A percentile compares a stretch with the other conserved stretches of the same genome.
Conservation (phyloP, 2,797 vertebrate species). For the Eulemur mongoz region DNA sequence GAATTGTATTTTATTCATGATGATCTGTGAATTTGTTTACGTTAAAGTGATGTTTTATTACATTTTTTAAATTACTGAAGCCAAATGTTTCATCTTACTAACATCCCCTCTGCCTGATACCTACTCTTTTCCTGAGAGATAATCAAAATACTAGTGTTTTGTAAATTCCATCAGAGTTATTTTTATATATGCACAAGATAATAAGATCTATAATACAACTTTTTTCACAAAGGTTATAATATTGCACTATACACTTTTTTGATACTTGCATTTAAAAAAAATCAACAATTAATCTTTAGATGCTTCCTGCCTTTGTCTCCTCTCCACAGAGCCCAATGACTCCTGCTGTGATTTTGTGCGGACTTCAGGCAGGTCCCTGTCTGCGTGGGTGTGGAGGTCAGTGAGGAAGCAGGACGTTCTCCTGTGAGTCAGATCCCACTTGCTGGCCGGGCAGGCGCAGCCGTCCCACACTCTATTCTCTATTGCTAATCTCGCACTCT, state of each 20-base stretch:
- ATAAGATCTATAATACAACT: not conserved
- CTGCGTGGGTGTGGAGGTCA: no score
- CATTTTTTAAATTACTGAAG: not conserved
- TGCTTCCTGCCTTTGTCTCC: no score
- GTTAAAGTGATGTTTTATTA: not conserved
- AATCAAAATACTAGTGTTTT: not conserved
- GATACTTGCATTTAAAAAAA: not conserved
- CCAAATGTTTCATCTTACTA: not conserved
- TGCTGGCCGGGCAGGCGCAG: no score
- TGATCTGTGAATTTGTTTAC: not conserved
- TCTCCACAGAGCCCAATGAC: no score
- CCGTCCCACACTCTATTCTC: no score
- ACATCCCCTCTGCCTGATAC: not conserved
- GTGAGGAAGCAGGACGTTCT: no score
- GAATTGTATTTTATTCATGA: not conserved
- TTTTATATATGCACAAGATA: not conserved
- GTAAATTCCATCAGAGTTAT: not conserved
- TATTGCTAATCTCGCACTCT: no score
- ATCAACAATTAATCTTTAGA: not conserved
- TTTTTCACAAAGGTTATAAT: not conserved
- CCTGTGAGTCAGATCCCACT: no score
- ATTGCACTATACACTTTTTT: not conserved
- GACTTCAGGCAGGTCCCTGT: no score
- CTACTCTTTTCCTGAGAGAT: not conserved
- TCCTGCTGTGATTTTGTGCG: no score